Base-by-base conservation (phyloP, 2,888 invertebrate genomes). In the Nymphalis polychloros region DNA sequence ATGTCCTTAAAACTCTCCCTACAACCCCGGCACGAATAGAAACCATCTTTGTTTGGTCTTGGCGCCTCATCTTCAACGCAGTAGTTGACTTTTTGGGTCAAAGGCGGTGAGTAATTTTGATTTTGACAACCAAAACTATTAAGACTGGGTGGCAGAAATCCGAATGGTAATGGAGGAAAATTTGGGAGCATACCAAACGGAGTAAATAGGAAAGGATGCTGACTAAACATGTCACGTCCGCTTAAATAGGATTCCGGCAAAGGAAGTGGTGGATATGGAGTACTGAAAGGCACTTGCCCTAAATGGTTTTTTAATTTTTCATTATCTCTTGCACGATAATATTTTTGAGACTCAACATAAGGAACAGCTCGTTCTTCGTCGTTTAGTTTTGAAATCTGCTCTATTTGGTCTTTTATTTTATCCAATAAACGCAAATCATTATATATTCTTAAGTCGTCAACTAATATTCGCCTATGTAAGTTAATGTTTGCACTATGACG, bases 401-500 rank as follows among this genome's bases (percentile, higher is more conserved):
- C 97, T 68, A 96, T 95, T 85, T 97, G 97, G 55, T 97, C 93
- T 67, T 95, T 93, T 47, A 95, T 90, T 78, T 94, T 95, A 19
- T 93, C 93, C 41, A 94, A 77, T 10, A 91, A 79, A 48, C 92
- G 89, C n/a, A 87, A 83, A 47, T 90, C 90, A n/a, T 88, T 86
- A 41, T 83, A 80, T 73, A 85, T 81, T 77, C 84, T 82, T 1
- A 85, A 90, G 69, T 94, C 93, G 53, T 94, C 94, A 1, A 96
- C 96, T 63, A 98, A 87, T 66, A 98, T 93, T 86, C 98, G 98
- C 75, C 97, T 94, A 83, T 99, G 98, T 50, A 99, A 93, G 84
- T 97, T 98, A 67, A 97, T 93, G 84, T 99, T 98, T 20, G 97
- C 95, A 82, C 97, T 97, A 87, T 99, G 98, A 2, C 98, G 94